Evolutionary conservation across 2,113 vertebrate genomes (phyloP).

Genomic region (Lepus europaeus): DNA sequence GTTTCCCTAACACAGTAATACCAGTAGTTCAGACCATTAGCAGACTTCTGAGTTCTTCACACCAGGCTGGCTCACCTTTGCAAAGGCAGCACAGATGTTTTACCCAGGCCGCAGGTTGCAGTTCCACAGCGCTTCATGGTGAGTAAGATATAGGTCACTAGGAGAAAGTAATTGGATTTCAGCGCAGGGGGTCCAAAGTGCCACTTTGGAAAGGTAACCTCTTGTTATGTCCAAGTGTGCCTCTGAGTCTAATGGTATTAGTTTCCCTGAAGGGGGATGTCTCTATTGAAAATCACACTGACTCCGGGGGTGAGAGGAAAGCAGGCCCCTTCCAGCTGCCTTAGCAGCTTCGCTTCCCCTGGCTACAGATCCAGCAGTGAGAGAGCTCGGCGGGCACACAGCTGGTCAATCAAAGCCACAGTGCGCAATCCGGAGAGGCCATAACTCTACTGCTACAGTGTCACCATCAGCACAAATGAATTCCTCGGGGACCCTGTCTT

Average conservation of each 20-base stretch:
- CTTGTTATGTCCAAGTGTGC: conserved; percentile 43
- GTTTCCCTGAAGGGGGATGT: conserved; percentile 38
- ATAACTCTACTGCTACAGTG: rapidly evolving
- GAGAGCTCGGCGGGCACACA: not conserved
- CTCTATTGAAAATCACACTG: not conserved
- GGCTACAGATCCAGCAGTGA: not conserved
- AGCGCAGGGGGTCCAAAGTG: conserved; percentile 56
- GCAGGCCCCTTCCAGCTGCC: not conserved
- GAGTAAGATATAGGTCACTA: conserved; percentile 44
- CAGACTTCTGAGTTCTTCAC: conserved; percentile 12
- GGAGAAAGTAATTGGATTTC: conserved; percentile 76
- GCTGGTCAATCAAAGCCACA: not conserved
- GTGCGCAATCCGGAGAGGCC: not conserved
- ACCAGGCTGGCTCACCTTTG: conserved; percentile 38
- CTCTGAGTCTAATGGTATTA: conserved; percentile 50
- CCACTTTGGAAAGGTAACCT: conserved; percentile 63
- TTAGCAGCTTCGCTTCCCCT: not conserved
- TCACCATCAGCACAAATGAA: not conserved
- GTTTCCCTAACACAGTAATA: not conserved
- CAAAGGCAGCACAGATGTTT: conserved; percentile 31
- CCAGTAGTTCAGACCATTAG: conserved; percentile 48
- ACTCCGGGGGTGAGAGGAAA: not conserved
- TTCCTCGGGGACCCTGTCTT: not conserved
- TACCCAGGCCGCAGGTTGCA: not conserved
- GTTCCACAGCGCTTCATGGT: not conserved